These are phyloP conservation scores for Erebia aethiops DNA, from an alignment of 2,888 invertebrate genomes.

Conservation along the genomic window DNA sequence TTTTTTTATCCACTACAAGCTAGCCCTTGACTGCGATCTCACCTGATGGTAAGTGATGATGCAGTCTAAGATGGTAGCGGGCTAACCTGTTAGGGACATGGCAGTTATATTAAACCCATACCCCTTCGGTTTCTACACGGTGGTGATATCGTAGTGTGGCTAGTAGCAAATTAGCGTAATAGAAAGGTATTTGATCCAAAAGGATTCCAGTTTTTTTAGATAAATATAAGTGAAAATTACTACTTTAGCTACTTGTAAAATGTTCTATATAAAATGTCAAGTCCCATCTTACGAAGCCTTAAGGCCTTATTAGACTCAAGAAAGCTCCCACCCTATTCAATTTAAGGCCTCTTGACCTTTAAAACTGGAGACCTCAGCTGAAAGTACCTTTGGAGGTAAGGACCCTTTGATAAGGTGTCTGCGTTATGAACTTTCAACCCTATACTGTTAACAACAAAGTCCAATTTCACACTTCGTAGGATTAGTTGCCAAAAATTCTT, in stretches of 20 bases:
- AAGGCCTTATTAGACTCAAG: conserved; percentile 14
- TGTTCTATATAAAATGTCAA: background rate
- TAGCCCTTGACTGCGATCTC: too few relatives aligned
- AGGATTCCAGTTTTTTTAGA: too few relatives aligned
- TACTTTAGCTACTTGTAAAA: background rate
- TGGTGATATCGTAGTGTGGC: too few relatives aligned
- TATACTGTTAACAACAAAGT: background rate
- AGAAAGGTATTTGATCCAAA: too few relatives aligned
- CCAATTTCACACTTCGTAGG: background rate
- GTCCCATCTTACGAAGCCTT: background rate
- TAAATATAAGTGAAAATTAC: background rate
- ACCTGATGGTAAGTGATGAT: too few relatives aligned
- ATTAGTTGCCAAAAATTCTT: conserved; percentile 5
- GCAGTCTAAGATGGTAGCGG: too few relatives aligned
- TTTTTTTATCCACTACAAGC: too few relatives aligned
- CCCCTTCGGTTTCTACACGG: too few relatives aligned
- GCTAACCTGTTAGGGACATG: too few relatives aligned
- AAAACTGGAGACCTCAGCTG: conserved; percentile 17
- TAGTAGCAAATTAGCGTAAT: too few relatives aligned
- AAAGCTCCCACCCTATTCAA: conserved; percentile 9
- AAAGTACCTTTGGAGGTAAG: background rate
- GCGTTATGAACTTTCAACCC: background rate
- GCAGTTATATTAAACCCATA: too few relatives aligned
- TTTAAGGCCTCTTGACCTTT: conserved; percentile 16
- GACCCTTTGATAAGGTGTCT: conserved; percentile 8